Conservation (phyloP, 2,113 vertebrate species). For the Rhabdornis inornatus region DNA sequence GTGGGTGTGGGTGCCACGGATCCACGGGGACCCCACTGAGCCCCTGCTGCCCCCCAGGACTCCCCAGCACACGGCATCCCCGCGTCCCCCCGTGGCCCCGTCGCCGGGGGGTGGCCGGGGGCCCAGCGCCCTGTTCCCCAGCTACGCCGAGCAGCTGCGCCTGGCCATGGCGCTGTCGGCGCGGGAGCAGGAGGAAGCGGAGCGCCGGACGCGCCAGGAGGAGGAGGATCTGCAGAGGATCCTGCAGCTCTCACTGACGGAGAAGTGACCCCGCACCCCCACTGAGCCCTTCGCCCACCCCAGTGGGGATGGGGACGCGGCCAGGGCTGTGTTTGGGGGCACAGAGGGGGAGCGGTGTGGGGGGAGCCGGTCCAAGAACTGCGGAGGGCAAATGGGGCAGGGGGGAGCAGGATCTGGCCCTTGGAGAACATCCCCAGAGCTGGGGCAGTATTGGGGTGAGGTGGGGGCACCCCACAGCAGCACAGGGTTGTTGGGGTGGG, state of each 20-base stretch:
- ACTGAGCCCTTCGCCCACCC: not conserved
- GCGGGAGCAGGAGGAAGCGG: constrained; percentile 87
- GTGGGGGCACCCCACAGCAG: not conserved
- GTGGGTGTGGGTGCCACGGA: not conserved
- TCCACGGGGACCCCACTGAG: not conserved
- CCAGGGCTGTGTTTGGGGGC: not conserved
- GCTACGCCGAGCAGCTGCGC: constrained; percentile 89
- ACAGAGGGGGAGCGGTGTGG: not conserved
- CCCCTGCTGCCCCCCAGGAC: constrained; percentile 68
- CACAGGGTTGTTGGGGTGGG: not conserved
- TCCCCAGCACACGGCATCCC: constrained; percentile 79
- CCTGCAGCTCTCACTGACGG: constrained; percentile 92
- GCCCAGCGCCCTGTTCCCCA: constrained; percentile 75
- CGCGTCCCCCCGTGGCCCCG: constrained; percentile 45
- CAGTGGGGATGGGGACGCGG: not conserved
- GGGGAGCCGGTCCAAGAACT: not conserved
- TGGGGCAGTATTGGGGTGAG: not conserved
- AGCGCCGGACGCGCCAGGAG: constrained; percentile 81
- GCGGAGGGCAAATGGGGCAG: not conserved
- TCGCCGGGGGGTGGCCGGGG: constrained; percentile 64
- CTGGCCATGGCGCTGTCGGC: constrained; percentile 94
- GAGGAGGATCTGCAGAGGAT: constrained; percentile 92
- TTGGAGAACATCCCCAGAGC: not conserved
- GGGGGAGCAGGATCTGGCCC: not conserved
- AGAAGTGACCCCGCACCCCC: constrained; percentile 78